Evolutionary conservation across 2,797 vertebrate species (phyloP).

Genomic region (Pseudochirops cupreus): DNA sequence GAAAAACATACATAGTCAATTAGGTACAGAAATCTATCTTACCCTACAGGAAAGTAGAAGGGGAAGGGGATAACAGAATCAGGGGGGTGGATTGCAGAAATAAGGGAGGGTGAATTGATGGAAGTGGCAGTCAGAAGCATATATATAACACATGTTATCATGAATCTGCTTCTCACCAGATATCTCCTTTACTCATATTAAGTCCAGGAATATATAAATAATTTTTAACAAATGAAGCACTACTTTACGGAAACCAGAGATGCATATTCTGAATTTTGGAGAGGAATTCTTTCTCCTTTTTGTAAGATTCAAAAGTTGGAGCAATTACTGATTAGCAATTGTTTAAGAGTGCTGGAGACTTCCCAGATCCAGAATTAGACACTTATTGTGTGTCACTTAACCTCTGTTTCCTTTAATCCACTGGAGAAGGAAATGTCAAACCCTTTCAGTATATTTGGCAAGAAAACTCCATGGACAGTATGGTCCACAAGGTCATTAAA

Average conservation of each 20-base stretch:
- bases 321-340: neutral
- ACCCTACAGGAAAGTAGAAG: too few relatives aligned
- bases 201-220: neutral
- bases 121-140: too few relatives aligned
- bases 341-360: neutral
- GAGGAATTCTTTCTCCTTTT: neutral
- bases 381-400: neutral
- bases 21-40: too few relatives aligned
- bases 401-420: neutral
- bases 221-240: conserved; percentile 14
- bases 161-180: neutral
- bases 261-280: neutral
- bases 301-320: neutral
- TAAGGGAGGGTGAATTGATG: too few relatives aligned
- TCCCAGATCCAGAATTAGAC: neutral
- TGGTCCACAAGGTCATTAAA: neutral
- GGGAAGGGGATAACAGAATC: too few relatives aligned
- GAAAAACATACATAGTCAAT: too few relatives aligned
- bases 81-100: too few relatives aligned
- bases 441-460: neutral
- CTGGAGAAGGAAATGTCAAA: neutral
- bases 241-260: neutral
- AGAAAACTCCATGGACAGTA: neutral
- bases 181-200: neutral
- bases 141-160: too few relatives aligned